Evolutionary conservation across 2,113 vertebrate genomes (phyloP).

Genomic region (Petaurus breviceps): DNA sequence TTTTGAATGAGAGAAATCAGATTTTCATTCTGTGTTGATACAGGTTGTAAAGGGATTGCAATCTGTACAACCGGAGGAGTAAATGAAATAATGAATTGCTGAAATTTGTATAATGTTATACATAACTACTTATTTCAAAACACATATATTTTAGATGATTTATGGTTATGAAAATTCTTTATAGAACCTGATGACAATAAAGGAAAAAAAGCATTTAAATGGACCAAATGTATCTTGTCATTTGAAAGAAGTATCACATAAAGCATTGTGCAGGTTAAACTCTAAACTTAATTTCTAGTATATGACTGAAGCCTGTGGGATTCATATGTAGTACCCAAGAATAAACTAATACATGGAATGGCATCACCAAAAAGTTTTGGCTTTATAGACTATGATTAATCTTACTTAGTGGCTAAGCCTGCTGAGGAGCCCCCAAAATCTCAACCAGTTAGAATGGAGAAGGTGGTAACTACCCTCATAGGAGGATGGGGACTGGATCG

Average conservation of each 20-base stretch:
- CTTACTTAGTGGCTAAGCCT: no score
- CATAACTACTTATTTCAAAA: neutral
- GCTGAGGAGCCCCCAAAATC: neutral
- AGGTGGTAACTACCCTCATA: neutral
- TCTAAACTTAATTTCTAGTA: no score
- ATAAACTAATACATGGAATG: no score
- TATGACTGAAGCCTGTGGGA: no score
- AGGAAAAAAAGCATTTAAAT: no score
- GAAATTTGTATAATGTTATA: neutral
- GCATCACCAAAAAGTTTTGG: no score
- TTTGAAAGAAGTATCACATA: no score
- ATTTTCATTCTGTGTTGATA: neutral
- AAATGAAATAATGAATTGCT: neutral
- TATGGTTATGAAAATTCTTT: neutral
- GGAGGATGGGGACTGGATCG: neutral
- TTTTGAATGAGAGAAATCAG: neutral
- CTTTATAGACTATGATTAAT: no score
- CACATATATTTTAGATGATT: neutral
- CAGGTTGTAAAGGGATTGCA: neutral
- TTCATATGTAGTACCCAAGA: no score
- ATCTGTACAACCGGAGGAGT: neutral
- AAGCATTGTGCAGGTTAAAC: no score
- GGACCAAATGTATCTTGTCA: neutral
- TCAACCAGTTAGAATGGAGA: neutral
- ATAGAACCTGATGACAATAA: neutral